Conservation (phyloP, 2,113 vertebrate genomes). For the Nothoprocta pentlandii region DNA sequence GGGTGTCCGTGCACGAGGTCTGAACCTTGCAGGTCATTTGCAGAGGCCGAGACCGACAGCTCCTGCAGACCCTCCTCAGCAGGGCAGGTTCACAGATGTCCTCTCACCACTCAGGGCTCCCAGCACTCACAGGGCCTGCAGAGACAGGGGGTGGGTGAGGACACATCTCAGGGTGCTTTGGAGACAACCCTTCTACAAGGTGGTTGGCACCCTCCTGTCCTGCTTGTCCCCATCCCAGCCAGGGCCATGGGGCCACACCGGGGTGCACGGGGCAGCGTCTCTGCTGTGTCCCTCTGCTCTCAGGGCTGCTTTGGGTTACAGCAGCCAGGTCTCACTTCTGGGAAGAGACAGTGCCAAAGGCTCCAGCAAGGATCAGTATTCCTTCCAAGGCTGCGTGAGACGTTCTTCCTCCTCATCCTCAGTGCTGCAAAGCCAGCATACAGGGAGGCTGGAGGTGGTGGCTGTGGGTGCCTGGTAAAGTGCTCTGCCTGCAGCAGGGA, state of each 20-base stretch:
- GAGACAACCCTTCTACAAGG: no score
- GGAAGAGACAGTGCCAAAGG: no score
- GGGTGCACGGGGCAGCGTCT: not conserved
- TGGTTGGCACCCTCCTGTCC: not conserved
- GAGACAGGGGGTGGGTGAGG: not conserved
- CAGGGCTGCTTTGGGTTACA: not conserved
- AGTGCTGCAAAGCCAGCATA: no score
- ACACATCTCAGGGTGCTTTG: not conserved
- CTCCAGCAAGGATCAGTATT: not conserved
- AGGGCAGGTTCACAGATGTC: not conserved
- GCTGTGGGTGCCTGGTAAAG: no score
- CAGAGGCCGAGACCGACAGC: rapidly evolving
- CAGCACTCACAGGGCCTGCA: rapidly evolving
- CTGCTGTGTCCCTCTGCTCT: not conserved
- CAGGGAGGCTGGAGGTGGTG: no score
- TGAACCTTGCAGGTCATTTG: no score
- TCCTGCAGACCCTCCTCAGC: not conserved
- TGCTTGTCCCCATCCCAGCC: no score
- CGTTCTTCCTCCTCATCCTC: not conserved
- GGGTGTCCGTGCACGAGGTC: no score
- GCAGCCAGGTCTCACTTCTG: not conserved
- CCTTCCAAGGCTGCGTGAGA: not conserved
- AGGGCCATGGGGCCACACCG: no score
- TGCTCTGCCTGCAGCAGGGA: no score
- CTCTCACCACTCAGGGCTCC: rapidly evolving